Evolutionary conservation across 2,113 vertebrate genomes (phyloP).

Genomic region (Ceyx melanurus): DNA sequence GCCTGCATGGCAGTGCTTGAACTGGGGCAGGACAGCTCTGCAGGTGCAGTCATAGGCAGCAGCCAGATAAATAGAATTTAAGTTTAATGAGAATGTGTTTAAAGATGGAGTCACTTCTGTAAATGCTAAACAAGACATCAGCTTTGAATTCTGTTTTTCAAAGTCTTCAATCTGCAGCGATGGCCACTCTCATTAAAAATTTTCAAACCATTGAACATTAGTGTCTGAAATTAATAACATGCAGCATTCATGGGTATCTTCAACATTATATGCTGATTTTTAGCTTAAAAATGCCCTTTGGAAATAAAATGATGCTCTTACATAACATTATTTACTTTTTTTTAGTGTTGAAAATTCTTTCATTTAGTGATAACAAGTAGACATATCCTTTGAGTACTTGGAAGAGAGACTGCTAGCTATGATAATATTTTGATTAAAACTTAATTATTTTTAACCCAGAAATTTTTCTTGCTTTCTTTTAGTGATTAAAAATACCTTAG

Average conservation of each 20-base stretch:
- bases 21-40: neutral
- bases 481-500: constrained; percentile 45
- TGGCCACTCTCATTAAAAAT: constrained; percentile 62
- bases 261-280: constrained; percentile 25
- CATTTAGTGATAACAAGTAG: neutral
- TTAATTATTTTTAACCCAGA: constrained; percentile 15
- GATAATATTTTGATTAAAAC: neutral
- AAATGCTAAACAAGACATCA: neutral
- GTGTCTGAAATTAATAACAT: constrained; percentile 57
- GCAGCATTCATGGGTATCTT: constrained; percentile 6
- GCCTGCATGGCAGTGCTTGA: neutral
- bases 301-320: constrained; percentile 24
- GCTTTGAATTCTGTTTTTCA: constrained; percentile 38
- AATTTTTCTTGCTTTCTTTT: constrained; percentile 26
- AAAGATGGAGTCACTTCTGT: neutral
- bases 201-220: constrained; percentile 70
- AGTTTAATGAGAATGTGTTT: neutral
- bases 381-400: neutral
- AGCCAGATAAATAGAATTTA: neutral
- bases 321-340: constrained; percentile 20
- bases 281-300: constrained; percentile 39
- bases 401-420: neutral
- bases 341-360: neutral
- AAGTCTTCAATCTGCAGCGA: constrained; percentile 22
- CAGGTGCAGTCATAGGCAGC: neutral